phyloP scores from a whole-genome alignment of 2,113 vertebrate species.

The Eclectus roratus region DNA sequence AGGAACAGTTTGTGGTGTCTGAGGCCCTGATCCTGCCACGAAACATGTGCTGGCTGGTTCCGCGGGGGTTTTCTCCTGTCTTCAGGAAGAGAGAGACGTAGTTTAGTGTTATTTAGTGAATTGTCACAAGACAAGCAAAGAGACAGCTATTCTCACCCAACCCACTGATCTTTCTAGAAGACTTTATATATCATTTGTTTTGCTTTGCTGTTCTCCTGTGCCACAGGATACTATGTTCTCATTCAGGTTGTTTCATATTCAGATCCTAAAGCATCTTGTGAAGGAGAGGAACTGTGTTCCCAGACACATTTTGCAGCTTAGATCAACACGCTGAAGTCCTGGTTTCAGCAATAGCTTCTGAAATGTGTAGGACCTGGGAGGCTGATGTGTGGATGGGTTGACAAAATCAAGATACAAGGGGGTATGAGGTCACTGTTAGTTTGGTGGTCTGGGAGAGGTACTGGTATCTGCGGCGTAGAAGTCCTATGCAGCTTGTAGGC shows the following conservation, averaged over 20 bases:
- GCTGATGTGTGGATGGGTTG: background rate
- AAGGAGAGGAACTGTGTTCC: background rate
- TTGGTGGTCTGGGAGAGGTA: background rate
- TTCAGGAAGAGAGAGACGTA: background rate
- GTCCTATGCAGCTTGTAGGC: background rate
- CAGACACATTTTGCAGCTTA: background rate
- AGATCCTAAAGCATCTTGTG: background rate
- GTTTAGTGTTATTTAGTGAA: background rate
- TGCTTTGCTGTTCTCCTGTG: background rate
- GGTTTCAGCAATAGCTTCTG: background rate
- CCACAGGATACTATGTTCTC: background rate
- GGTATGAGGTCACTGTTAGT: background rate
- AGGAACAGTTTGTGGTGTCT: conserved; percentile 5
- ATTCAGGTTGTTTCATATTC: background rate
- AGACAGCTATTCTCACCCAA: conserved; percentile 17
- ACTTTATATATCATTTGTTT: background rate
- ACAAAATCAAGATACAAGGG: background rate
- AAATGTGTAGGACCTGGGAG: background rate
- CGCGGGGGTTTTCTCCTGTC: background rate
- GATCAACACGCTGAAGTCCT: background rate
- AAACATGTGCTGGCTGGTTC: background rate
- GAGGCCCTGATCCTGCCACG: background rate
- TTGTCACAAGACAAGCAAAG: conserved; percentile 14
- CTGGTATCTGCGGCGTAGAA: background rate
- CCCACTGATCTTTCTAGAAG: conserved; percentile 39